Evolutionary conservation across 2,888 invertebrate genomes (phyloP), one percentile per base, ranked within the genome.

Genomic region (Dryocosmus kuriphilus): DNA sequence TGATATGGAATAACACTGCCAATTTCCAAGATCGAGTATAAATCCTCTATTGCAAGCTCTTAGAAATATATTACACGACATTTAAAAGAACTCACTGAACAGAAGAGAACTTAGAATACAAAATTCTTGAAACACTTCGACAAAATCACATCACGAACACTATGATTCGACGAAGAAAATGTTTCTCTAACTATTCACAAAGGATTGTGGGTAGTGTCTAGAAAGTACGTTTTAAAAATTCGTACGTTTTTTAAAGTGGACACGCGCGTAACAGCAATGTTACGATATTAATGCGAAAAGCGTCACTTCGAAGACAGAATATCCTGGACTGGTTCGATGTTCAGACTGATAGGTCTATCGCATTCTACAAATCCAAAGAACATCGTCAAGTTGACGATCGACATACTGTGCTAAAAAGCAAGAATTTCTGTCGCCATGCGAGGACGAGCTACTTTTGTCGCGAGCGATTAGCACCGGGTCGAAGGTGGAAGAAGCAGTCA

Each of bases 401-500:
- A 67, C 67, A 67, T 67, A 51, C 51, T 51, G 27, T 71, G 30
- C 30, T 71, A 8, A 51, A 46, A 65, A 38, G 24, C 24, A 65
- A 65, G 41, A 2, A n/a, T 65, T 65, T 65, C 65, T 65, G 41
- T 65, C 24, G 65, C 41, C 63, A 22, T 22, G 14, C 63, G 51
- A 38, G 24, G 30, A 63, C 9, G 63, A 63, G 32, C 7, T 41
- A 41, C 16, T 14, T 57, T 57, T 57, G 24, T 57, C 57, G 24
- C 14, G 24, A 41, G 24, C 38, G 65, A 65, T 65, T 38, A 41
- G 38, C 65, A 35, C 2, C 14, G 57, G 38, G 65, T 41, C 38
- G 65, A 65, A 65, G 65, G 65, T 65, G 65, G 65, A 24, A 24
- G 38, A 35, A 65, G 38, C 65, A 41, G 65, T 63, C 65, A 41